Evolutionary conservation across 2,888 invertebrate species (phyloP), one percentile per base, ranked within the genome.

Genomic region (Chorisops tibialis): DNA sequence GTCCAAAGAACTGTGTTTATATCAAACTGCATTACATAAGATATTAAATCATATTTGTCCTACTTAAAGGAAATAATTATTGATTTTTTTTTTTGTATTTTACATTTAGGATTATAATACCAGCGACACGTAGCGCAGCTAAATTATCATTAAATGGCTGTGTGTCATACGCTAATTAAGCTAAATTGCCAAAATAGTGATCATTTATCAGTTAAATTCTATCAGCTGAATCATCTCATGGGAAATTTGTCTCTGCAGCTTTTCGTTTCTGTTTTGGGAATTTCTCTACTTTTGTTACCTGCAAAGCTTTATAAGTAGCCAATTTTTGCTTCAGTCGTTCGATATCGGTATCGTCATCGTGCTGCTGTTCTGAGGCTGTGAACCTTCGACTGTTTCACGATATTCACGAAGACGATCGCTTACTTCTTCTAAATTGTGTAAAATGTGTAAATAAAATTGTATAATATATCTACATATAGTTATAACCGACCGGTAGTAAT

Each of bases 201-300:
- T n/a, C n/a, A n/a, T n/a, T n/a, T n/a, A n/a, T n/a, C n/a, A n/a
- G n/a, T n/a, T n/a, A n/a, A n/a, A n/a, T n/a, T n/a, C n/a, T n/a
- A n/a, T n/a, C n/a, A n/a, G n/a, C n/a, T n/a, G n/a, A n/a, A n/a
- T n/a, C n/a, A n/a, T n/a, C n/a, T n/a, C n/a, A n/a, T 65, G 63
- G 39, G 63, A 62, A 12, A 65, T 52, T 59, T 62, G n/a, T 65
- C 5, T 50, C 62, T 3, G 65, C 62, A 16, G 61, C 50, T 50
- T 56, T 63, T 12, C 60, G 48, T 24, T 63, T 63, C 24, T 65
- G 52, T 47, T 61, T 61, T 3, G 24, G 16, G 39, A 60, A 11
- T 16, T 37, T 63, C 11, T 62, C 62, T 22, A 59, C 62, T 11
- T 38, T 16, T 3, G 39, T 58, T 35, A 48, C 60, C n/a, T 59